Base-by-base conservation (phyloP, 2,888 invertebrate genomes). In the Silvanus unidentatus region DNA sequence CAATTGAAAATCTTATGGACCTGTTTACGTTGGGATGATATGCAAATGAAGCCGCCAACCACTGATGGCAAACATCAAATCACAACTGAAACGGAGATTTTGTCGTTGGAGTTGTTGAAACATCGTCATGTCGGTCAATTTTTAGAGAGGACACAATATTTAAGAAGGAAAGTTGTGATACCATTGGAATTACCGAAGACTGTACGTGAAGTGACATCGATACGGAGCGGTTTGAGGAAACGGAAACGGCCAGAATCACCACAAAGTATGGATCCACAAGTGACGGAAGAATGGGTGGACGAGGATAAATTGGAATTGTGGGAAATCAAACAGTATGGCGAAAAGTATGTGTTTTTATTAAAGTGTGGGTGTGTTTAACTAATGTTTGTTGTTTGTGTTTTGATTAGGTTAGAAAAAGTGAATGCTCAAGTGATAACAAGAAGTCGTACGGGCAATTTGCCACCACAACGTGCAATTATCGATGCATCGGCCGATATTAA, bases 21-120 rank as follows among this genome's bases (percentile, higher is more conserved):
- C 0, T 94, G 92, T 64, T 73, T 98, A 22, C 79, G 94, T 38
- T 99, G 98, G 98, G 95, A 96, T 64, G 98, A 97, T 65, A 90
- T 98, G 88, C 81, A 86, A 10, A 81, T 84, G 0, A 92, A 92
- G 65, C 84, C 90, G 0, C 81, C 85, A 11, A 87, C 86, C 30
- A 76, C 81, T 1, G 92, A 92, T 66, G 91, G 91, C 1, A 91
- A 91, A 68, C 87, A 91, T 71, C 92, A 92, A 45, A 76, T 93
- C n/a, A 96, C 96, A 1, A 96, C 94, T 0, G 97, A 98, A 64
- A 94, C 91, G 0, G 96, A 96, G 73, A 94, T 97, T 40, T 87
- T 94, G 54, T 94, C 96, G 0, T 76, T 91, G 39, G 96, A 97
- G 67, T 75, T 97, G 50, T 74, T 97, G 39, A 92, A 93, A 67